Conservation (phyloP, 2,888 invertebrate species). For the Melieria omissa region DNA sequence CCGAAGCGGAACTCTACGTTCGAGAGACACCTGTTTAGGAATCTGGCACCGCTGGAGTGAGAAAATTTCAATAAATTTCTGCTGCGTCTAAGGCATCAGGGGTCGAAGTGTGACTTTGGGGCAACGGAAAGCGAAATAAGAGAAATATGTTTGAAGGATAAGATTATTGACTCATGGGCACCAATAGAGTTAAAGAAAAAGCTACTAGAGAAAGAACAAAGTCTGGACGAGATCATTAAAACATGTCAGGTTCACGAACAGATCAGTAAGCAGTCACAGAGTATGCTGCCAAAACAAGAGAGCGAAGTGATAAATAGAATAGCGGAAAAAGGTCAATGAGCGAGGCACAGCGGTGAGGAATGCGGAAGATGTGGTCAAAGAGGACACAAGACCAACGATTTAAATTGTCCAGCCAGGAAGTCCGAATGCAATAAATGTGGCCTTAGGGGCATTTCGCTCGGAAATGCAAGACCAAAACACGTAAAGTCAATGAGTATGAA, state of each 20-base stretch:
- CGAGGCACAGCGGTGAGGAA: constrained; percentile 23
- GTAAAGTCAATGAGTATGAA: constrained; percentile 1
- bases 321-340: constrained; percentile 2
- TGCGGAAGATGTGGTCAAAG: constrained; percentile 41
- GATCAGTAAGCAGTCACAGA: constrained; percentile 41
- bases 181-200: constrained; percentile 42
- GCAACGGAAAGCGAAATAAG: constrained; percentile 23
- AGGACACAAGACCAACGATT: constrained; percentile 34
- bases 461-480: constrained; percentile 37
- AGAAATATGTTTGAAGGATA: constrained; percentile 42
- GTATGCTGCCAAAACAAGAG: constrained; percentile 35
- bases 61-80: constrained; percentile 36
- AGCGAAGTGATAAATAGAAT: constrained; percentile 41
- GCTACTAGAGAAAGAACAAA: constrained; percentile 43
- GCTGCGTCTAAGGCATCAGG: constrained; percentile 27
- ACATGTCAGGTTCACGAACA: constrained; percentile 42
- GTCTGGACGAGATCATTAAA: constrained; percentile 37
- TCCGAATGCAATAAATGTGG: constrained; percentile 38
- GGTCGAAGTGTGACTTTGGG: constrained; percentile 29
- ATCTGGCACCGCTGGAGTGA: constrained; percentile 18
- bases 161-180: constrained; percentile 43
- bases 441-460: constrained; percentile 34
- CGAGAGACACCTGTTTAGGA: constrained; percentile 35
- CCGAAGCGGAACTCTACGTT: constrained; percentile 35
- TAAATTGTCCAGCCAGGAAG: constrained; percentile 36